phyloP scores from a whole-genome alignment of 2,797 vertebrate species.

The Erethizon dorsatum region DNA sequence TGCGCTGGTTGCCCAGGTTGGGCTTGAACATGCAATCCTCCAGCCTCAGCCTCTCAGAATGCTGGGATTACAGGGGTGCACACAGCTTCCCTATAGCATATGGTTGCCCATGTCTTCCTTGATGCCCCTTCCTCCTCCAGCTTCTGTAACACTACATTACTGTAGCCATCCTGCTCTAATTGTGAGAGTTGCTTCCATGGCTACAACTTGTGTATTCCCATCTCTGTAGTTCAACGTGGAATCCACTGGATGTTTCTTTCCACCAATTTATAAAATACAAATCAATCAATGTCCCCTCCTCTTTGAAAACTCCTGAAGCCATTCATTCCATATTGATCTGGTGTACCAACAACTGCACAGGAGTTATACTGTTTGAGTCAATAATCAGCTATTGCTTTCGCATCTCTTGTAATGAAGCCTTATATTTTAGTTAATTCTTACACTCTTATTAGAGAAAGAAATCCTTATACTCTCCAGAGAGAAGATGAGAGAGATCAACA shows the following conservation, averaged over 20 bases:
- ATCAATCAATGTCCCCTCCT: background rate
- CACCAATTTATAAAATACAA: slow-evolving; percentile 4
- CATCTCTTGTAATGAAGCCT: slow-evolving; percentile 19
- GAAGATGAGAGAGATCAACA: background rate
- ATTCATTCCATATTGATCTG: slow-evolving; percentile 23
- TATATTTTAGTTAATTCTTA: slow-evolving; percentile 59
- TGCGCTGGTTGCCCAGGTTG: background rate
- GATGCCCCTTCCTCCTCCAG: background rate
- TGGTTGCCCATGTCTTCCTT: background rate
- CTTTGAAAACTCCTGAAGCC: slow-evolving; percentile 45
- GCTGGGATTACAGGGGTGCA: background rate
- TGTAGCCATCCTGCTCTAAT: background rate
- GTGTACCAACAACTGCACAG: background rate
- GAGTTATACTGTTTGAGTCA: slow-evolving; percentile 27
- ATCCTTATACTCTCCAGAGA: background rate
- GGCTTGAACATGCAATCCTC: background rate
- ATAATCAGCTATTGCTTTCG: background rate
- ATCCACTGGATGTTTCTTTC: slow-evolving; percentile 37
- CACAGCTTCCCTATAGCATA: background rate
- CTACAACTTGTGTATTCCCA: background rate
- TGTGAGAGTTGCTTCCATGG: background rate
- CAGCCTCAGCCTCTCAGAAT: background rate
- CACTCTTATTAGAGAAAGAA: background rate
- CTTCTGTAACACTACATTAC: background rate
- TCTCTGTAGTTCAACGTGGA: background rate